Conservation (phyloP, 2,888 invertebrate species). For the Schizaphis graminum region DNA sequence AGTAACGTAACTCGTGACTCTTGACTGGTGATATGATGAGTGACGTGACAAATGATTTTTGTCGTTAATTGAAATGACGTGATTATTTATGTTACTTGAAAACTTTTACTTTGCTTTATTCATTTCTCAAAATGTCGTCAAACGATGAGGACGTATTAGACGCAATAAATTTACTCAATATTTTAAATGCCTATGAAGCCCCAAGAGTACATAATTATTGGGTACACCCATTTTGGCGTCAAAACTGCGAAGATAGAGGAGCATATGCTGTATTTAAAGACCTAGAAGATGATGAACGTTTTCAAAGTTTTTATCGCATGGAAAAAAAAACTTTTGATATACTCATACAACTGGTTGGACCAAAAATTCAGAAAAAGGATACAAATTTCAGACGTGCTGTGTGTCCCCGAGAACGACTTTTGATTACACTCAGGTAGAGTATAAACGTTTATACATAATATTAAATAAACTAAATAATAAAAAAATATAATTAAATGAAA, state of each 20-base stretch:
- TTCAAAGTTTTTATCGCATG: background rate
- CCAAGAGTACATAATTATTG: background rate
- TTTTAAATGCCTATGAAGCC: background rate
- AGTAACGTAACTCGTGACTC: too few species aligned
- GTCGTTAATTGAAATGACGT: too few species aligned
- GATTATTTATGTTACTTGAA: too few species aligned
- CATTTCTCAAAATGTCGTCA: background rate
- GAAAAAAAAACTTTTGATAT: background rate
- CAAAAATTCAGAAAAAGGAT: background rate
- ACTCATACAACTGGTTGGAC: background rate
- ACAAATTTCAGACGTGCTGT: background rate
- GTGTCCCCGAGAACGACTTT: background rate
- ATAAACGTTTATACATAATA: background rate
- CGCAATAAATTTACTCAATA: background rate
- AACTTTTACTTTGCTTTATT: background rate
- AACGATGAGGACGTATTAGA: background rate
- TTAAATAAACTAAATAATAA: background rate
- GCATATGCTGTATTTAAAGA: background rate
- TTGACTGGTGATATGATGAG: too few species aligned
- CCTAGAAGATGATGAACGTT: background rate
- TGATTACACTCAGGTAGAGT: slow-evolving; percentile 5
- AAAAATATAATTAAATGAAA: too few species aligned
- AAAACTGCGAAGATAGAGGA: background rate
- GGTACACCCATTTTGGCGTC: background rate
- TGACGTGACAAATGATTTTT: too few species aligned